Evolutionary conservation across 2,113 vertebrate genomes (phyloP).

Genomic region (Prunella fulvescens): DNA sequence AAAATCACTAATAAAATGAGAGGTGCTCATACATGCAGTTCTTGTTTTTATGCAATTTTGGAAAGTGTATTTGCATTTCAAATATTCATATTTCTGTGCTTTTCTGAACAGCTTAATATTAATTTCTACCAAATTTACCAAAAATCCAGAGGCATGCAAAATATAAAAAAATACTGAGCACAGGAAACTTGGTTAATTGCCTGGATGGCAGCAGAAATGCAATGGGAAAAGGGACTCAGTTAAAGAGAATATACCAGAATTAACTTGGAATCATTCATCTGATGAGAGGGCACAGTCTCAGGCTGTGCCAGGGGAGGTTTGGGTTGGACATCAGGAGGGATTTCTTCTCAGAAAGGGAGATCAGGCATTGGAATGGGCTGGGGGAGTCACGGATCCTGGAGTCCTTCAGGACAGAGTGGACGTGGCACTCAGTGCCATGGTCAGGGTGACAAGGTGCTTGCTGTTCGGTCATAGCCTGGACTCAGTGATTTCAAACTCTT

Average conservation of each 20-base stretch:
- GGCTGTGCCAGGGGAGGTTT: not conserved
- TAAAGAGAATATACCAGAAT: not conserved
- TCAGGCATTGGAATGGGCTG: not conserved
- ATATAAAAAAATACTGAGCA: not conserved
- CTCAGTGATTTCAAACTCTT: not conserved
- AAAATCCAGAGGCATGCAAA: not conserved
- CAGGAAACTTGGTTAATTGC: not conserved
- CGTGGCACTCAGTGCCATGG: not conserved
- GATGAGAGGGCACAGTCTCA: not conserved
- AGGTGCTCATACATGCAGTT: not conserved
- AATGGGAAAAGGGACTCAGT: not conserved
- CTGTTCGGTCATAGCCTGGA: accelerated
- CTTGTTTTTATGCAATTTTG: not conserved
- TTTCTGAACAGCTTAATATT: not conserved
- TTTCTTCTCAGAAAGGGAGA: not conserved
- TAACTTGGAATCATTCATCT: not conserved
- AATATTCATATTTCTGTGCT: not conserved
- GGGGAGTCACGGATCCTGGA: not conserved
- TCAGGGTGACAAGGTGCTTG: too few relatives aligned
- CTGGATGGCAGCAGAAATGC: not conserved
- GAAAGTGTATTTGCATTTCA: not conserved
- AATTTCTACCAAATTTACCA: not conserved
- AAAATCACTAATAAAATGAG: not conserved
- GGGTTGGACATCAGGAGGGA: not conserved
- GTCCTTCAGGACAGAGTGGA: not conserved